Percentiles rank a stretch among this genome's conserved stretches.
Evolutionary conservation across 2,113 vertebrate species (phyloP).

Genomic region (Accipiter cooperii): DNA sequence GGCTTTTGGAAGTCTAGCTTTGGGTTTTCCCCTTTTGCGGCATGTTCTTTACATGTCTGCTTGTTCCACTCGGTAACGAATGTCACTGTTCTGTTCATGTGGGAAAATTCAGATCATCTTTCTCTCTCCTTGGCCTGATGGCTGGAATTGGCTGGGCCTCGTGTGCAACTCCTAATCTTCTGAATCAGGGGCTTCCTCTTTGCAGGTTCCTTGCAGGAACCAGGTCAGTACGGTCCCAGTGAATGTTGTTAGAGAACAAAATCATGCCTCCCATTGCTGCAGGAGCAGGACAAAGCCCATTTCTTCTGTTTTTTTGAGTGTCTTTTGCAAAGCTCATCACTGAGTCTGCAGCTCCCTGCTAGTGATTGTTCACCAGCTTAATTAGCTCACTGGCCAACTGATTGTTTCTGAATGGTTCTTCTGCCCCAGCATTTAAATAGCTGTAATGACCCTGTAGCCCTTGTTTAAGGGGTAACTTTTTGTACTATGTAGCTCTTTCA

Average conservation of each 20-base stretch:
- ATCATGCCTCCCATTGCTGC: not conserved
- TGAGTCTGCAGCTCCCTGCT: not conserved
- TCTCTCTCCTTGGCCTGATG: not conserved
- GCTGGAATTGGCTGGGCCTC: not conserved
- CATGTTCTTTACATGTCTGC: not conserved
- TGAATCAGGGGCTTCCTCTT: not conserved
- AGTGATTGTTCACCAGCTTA: not conserved
- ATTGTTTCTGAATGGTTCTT: not conserved
- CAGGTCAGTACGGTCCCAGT: not conserved
- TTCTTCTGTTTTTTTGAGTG: not conserved
- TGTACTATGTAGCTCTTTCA: not conserved
- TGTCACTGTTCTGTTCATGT: not conserved
- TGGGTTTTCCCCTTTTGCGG: not conserved
- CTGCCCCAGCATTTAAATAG: not conserved
- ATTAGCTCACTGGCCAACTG: not conserved
- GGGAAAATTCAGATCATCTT: not conserved
- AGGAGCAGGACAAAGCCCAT: not conserved
- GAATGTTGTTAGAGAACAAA: not conserved
- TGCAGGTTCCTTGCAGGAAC: not conserved
- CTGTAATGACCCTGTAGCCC: fast-evolving
- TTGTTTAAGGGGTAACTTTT: not conserved
- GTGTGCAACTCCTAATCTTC: not conserved
- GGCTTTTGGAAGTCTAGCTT: not conserved
- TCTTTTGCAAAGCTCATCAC: not conserved
- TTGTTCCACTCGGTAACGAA: not conserved